These are phyloP conservation scores for Copidosoma floridanum DNA, from an alignment of 1,140 invertebrate genomes.

Conservation along the genomic window DNA sequence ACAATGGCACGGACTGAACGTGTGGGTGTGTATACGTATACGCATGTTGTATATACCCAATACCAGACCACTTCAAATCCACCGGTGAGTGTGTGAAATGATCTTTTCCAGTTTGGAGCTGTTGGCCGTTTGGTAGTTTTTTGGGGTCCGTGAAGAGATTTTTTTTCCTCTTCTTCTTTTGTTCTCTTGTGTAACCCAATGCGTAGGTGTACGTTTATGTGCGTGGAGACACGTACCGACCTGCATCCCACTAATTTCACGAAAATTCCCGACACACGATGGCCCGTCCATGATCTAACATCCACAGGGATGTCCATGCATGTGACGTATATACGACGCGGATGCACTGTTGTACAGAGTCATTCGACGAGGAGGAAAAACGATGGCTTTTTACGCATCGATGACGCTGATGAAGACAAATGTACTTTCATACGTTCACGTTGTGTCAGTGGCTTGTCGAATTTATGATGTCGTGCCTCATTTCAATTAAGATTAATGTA, in stretches of 20 bases:
- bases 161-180: constrained; percentile 5
- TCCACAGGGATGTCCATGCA: neutral
- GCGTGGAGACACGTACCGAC: constrained; percentile 8
- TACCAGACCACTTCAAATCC: constrained; percentile 46
- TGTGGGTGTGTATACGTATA: no score
- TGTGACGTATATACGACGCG: no score
- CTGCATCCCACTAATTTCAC: constrained; percentile 21
- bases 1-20: no score
- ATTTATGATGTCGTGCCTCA: no score
- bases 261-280: constrained; percentile 28
- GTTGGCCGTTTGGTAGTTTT: neutral
- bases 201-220: no score
- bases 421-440: no score
- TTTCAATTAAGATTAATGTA: no score
- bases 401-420: neutral
- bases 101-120: constrained; percentile 43
- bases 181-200: neutral
- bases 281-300: neutral
- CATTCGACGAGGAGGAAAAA: neutral
- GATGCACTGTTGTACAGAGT: no score
- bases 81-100: no score
- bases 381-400: neutral
- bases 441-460: no score
- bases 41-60: no score
- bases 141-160: neutral